Percentiles rank a stretch among this genome's conserved stretches.
These are phyloP conservation scores for Cromileptes altivelis DNA, from an alignment of 2,113 vertebrate species.

Conservation along the genomic window DNA sequence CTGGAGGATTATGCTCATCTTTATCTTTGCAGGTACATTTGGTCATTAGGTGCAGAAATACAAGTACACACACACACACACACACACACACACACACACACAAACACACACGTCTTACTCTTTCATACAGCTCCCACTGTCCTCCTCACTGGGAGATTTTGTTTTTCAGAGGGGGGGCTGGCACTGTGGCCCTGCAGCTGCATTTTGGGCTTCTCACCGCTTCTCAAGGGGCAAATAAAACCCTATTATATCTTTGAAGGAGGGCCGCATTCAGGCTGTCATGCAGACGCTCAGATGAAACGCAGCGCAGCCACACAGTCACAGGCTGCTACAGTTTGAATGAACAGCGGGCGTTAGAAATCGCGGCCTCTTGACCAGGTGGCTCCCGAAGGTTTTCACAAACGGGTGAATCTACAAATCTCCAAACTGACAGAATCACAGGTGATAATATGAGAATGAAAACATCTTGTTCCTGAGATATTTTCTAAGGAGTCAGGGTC, in stretches of 20 bases:
- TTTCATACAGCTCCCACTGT: constrained; percentile 13
- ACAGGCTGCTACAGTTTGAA: constrained; percentile 61
- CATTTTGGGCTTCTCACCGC: constrained; percentile 59
- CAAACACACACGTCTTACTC: not conserved
- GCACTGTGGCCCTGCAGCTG: constrained; percentile 71
- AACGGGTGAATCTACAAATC: constrained; percentile 19
- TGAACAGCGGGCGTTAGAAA: constrained; percentile 44
- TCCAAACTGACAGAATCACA: constrained; percentile 3
- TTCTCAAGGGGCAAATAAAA: constrained; percentile 80
- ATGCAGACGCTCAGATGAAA: constrained; percentile 69
- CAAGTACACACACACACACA: constrained; percentile 24
- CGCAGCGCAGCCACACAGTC: constrained; percentile 33
- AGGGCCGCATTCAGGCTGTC: constrained; percentile 80
- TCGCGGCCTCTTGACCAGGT: constrained; percentile 35
- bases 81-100: constrained; percentile 3
- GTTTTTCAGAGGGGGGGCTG: constrained; percentile 14
- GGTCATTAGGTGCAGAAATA: not conserved
- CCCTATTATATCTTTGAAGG: constrained; percentile 77
- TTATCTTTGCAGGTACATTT: no score
- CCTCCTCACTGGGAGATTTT: constrained; percentile 6
- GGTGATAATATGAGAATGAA: not conserved
- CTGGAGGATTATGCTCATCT: no score
- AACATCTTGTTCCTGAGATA: constrained; percentile 27
- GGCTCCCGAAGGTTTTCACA: constrained; percentile 38
- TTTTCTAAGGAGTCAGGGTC: constrained; percentile 13